Evolutionary conservation across 2,888 invertebrate species (phyloP).

Genomic region (Crossocerus cetratus): DNA sequence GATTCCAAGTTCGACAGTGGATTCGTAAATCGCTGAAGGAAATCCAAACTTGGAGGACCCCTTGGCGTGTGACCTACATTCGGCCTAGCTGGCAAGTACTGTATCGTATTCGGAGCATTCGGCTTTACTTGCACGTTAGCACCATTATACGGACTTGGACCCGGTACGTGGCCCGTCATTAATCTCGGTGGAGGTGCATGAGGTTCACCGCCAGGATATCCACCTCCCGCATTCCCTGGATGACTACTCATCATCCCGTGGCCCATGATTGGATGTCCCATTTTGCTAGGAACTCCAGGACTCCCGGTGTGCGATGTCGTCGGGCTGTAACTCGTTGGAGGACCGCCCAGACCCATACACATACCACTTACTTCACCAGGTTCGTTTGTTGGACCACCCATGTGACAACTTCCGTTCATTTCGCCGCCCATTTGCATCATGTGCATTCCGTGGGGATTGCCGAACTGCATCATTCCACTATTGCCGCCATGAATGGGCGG

Average conservation of each 20-base stretch:
- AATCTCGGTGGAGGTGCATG: constrained; percentile 79
- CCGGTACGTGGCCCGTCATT: constrained; percentile 70
- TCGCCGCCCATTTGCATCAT: constrained; percentile 76
- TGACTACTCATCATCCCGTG: constrained; percentile 72
- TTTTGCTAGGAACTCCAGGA: constrained; percentile 72
- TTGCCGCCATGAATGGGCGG: constrained; percentile 73
- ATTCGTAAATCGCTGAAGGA: constrained; percentile 91
- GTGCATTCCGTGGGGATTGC: constrained; percentile 77
- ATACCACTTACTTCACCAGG: constrained; percentile 71
- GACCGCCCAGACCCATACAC: constrained; percentile 74
- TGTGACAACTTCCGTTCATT: constrained; percentile 75
- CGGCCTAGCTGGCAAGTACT: constrained; percentile 97
- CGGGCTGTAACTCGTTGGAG: constrained; percentile 72
- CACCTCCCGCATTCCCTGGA: constrained; percentile 77
- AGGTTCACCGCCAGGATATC: constrained; percentile 79
- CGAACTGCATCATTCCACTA: constrained; percentile 80
- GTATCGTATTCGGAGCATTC: constrained; percentile 98
- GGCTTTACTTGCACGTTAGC: constrained; percentile 93
- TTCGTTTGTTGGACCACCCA: constrained; percentile 68
- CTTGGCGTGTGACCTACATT: constrained; percentile 87
- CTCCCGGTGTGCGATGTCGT: constrained; percentile 73
- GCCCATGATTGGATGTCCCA: constrained; percentile 71
- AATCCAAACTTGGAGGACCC: constrained; percentile 92
- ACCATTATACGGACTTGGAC: constrained; percentile 82
- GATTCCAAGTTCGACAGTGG: constrained; percentile 85